Evolutionary conservation across 2,113 vertebrate species (phyloP).

Genomic region (Probosciger aterrimus): DNA sequence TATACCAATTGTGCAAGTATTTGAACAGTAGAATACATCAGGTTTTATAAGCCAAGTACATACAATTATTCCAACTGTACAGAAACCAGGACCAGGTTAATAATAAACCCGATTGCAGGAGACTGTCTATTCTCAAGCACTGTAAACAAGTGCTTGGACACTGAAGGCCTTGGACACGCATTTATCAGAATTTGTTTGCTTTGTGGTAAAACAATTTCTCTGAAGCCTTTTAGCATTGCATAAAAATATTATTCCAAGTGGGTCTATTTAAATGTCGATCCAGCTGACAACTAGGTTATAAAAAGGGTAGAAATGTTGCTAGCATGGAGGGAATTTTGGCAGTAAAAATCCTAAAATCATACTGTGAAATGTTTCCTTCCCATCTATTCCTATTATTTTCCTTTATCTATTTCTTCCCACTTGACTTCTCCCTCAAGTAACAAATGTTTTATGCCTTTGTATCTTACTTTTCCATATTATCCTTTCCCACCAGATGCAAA

Average conservation of each 20-base stretch:
- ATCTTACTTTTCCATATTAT: neutral
- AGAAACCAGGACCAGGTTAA: slow-evolving; percentile 14
- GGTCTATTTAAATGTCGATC: neutral
- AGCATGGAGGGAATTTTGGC: neutral
- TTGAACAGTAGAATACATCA: neutral
- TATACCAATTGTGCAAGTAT: slow-evolving; percentile 29
- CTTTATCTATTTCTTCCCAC: neutral
- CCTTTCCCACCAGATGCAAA: neutral
- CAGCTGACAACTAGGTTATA: neutral
- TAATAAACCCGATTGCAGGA: slow-evolving; percentile 23
- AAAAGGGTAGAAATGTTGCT: neutral
- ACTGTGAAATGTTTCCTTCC: neutral
- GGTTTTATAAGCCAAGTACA: slow-evolving; percentile 13
- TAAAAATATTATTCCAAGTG: neutral
- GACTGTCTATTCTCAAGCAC: neutral
- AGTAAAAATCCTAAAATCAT: neutral
- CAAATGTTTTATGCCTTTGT: neutral
- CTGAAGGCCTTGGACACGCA: neutral
- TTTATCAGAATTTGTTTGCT: neutral
- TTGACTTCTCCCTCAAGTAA: neutral
- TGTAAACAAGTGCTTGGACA: neutral
- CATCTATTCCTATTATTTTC: neutral
- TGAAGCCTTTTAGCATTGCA: neutral
- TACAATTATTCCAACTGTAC: neutral
- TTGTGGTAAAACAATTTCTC: neutral